Conservation (phyloP, 2,888 invertebrate species). For the Spodoptera exigua region DNA sequence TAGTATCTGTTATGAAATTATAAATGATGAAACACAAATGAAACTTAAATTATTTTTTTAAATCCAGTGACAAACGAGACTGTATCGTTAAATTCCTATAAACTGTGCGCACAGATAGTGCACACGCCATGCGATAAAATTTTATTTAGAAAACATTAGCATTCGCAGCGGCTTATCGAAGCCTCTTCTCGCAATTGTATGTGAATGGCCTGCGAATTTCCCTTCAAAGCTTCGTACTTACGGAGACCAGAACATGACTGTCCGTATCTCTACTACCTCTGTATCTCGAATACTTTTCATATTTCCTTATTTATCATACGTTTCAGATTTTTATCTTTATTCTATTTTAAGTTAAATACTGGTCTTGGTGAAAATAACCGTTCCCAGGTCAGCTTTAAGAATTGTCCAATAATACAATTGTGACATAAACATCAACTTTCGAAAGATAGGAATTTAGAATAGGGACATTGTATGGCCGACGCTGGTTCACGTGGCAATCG, state of each 20-base stretch:
- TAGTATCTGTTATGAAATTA: no score
- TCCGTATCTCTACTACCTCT: slow-evolving; percentile 37
- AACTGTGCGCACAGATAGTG: slow-evolving; percentile 68
- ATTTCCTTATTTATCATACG: slow-evolving; percentile 31
- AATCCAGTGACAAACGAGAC: no score
- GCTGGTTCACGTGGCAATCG: slow-evolving; percentile 75
- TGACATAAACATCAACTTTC: no score
- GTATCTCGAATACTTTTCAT: slow-evolving; percentile 28
- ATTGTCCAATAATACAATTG: no score
- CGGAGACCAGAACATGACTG: slow-evolving; percentile 17
- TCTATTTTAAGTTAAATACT: no score
- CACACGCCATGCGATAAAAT: slow-evolving; percentile 75
- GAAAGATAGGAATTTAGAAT: slow-evolving; percentile 52
- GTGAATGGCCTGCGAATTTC: slow-evolving; percentile 66
- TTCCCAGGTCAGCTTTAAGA: not conserved
- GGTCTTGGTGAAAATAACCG: no score
- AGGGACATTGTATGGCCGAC: slow-evolving; percentile 68
- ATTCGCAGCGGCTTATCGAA: slow-evolving; percentile 77
- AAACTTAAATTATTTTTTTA: no score
- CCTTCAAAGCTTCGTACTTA: slow-evolving; percentile 48
- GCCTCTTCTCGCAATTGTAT: slow-evolving; percentile 63
- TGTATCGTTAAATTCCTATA: slow-evolving; percentile 27
- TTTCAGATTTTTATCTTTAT: slow-evolving; percentile 2
- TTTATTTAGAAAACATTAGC: slow-evolving; percentile 81
- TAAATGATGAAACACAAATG: no score